phyloP scores from a whole-genome alignment of 2,888 invertebrate genomes.

The Trichogramma evanescens region DNA sequence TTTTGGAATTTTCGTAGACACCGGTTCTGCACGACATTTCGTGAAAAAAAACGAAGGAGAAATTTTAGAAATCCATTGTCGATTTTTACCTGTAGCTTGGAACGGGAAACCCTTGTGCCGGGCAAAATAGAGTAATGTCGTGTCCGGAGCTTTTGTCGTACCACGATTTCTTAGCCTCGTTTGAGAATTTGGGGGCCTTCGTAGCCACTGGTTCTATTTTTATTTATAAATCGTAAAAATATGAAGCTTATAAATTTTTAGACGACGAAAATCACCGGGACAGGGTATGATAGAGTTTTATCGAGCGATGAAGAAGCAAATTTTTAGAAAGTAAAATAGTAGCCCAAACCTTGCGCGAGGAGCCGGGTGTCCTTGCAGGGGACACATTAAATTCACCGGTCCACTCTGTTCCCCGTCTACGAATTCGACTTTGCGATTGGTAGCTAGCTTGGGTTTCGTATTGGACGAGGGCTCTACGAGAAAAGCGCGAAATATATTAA shows the following conservation, averaged over 20 bases:
- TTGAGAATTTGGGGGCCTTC: conserved; percentile 62
- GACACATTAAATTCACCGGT: conserved; percentile 56
- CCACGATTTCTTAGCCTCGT: conserved; percentile 61
- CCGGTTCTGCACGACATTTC: conserved; percentile 50
- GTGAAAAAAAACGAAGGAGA: not conserved
- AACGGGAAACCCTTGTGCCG: conserved; percentile 66
- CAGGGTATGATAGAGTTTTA: no score
- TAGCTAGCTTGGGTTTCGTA: conserved; percentile 43
- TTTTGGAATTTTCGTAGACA: conserved; percentile 53
- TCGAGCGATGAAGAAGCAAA: no score
- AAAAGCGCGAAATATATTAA: not conserved
- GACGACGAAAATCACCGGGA: conserved; percentile 48
- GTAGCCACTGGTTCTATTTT: conserved; percentile 53
- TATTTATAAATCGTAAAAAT: not conserved
- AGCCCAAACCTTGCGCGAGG: conserved; percentile 37
- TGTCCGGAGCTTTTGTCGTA: conserved; percentile 59
- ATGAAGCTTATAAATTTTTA: not conserved
- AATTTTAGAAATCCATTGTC: conserved; percentile 32
- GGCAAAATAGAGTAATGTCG: conserved; percentile 63
- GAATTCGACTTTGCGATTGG: conserved; percentile 43
- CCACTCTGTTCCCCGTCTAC: conserved; percentile 32
- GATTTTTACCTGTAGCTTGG: conserved; percentile 64
- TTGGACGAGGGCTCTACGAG: conserved; percentile 45
- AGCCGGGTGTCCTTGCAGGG: conserved; percentile 72
- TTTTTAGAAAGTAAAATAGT: not conserved